Base-by-base conservation (phyloP, 2,797 vertebrate species). In the Sebastiscus tertius region DNA sequence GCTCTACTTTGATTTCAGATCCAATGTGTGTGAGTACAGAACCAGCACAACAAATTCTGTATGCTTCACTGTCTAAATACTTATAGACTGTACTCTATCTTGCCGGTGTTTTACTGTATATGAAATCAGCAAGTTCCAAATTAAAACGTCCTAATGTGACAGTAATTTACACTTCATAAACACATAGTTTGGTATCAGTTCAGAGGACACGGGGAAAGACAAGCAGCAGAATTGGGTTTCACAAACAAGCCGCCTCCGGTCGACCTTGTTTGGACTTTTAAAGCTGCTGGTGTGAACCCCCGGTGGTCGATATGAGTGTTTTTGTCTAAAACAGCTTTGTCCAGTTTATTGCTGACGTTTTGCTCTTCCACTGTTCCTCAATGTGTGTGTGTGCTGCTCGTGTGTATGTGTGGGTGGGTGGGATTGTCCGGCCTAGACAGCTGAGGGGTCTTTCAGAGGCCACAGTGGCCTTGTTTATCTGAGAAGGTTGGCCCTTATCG, bases 401-500 rank as follows among this genome's bases (percentile, higher is more conserved):
- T 59, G 56, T 82, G 78, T 77, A 63, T 84, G 82, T 39, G 85
- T 82, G 81, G 75, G 90, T 87, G 88, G 88, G 88, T 80, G 91
- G 88, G 89, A 92, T 86, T 87, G 89, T 93, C 88, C 81, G 8
- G 85, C 80, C 84, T 74, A 88, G 90, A 93, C 91, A 84, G 89
- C 86, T 88, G 85, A 91, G 87, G 91, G 92, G 91, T 94, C 93
- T 91, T 90, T 88, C 84, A 84, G 86, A 92, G 92, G 89, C 92
- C 90, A 87, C 87, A 70, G 90, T 87, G 92, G 93, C 93, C 94
- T 94, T 94, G 94, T 95, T 94, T 95, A 93, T 94, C 91, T 92
- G 87, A 89, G 92, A 87, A 92, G 88, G 92, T 91, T 93, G 92
- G 88, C 85, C 93, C 93, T 95, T 94, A 94, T 94, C 89, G 82